Conservation (phyloP, 2,113 vertebrate species). For the Aspiorhynchus laticeps region DNA sequence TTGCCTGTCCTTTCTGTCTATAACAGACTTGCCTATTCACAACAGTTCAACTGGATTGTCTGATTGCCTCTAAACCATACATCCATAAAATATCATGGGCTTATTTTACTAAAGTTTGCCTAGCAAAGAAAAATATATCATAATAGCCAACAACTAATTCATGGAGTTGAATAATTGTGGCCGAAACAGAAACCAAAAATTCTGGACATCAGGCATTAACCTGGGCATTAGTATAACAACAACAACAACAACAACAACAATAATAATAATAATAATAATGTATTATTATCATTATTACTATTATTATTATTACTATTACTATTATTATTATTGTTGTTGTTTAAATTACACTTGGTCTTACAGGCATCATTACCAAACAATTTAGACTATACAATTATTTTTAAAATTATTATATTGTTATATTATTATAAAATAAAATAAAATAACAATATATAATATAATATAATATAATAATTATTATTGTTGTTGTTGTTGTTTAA, state of each 20-base stretch:
- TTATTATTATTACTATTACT: too few relatives aligned
- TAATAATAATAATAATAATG: background rate
- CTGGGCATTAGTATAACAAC: background rate
- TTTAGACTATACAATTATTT: too few relatives aligned
- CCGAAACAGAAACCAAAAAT: background rate
- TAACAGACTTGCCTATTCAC: background rate
- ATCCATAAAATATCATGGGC: background rate
- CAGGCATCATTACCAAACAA: background rate
- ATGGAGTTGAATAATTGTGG: background rate
- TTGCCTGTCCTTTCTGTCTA: background rate
- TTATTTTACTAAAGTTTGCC: background rate
- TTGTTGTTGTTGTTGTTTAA: background rate
- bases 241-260: too few relatives aligned
- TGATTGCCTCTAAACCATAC: background rate
- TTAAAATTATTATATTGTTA: too few relatives aligned
- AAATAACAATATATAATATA: too few relatives aligned
- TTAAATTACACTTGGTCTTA: background rate
- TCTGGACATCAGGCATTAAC: background rate
- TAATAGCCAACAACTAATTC: background rate
- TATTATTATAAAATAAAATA: too few relatives aligned
- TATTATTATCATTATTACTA: too few relatives aligned
- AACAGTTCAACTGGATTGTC: background rate
- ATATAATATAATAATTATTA: background rate
- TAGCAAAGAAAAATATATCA: background rate
- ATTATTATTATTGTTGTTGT: background rate